Percentiles rank a stretch among this genome's conserved stretches.
Evolutionary conservation across 1,140 invertebrate species (phyloP).

Genomic region (Drosophila santomea): DNA sequence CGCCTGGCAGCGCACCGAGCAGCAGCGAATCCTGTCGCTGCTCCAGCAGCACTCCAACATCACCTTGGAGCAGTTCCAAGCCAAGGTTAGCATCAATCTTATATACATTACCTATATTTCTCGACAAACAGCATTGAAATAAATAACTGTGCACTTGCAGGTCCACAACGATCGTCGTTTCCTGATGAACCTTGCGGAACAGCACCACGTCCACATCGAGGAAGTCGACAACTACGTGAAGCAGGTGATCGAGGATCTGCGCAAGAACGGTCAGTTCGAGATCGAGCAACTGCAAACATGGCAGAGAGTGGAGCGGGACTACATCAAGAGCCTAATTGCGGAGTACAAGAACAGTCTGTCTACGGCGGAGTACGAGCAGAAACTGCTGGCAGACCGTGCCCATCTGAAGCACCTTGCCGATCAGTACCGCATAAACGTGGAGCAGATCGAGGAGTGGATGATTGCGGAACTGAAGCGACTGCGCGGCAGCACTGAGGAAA

Average conservation of each 20-base stretch:
- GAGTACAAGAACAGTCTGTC: constrained; percentile 70
- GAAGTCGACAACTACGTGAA: constrained; percentile 75
- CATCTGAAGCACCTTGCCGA: constrained; percentile 74
- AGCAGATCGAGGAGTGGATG: constrained; percentile 82
- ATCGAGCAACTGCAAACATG: constrained; percentile 73
- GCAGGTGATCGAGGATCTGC: constrained; percentile 73
- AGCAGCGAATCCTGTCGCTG: constrained; percentile 66
- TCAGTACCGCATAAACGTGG: constrained; percentile 75
- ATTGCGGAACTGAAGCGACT: constrained; percentile 71
- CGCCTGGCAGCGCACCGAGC: constrained; percentile 74
- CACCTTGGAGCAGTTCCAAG: constrained; percentile 73
- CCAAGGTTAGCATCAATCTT: constrained; percentile 41
- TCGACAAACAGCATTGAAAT: too few relatives aligned
- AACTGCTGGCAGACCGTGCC: constrained; percentile 61
- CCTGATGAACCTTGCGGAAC: constrained; percentile 67
- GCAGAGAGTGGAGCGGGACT: constrained; percentile 76
- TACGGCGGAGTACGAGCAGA: constrained; percentile 70
- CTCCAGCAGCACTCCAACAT: constrained; percentile 73
- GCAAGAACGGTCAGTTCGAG: constrained; percentile 73
- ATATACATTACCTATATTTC: too few relatives aligned
- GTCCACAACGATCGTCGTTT: constrained; percentile 73
- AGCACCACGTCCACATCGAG: constrained; percentile 75
- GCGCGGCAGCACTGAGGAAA: constrained; percentile 56
- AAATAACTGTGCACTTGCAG: constrained; percentile 2
- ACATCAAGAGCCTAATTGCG: constrained; percentile 68